Base-by-base conservation (phyloP, 2,888 invertebrate genomes). In the Caprella mutica region DNA sequence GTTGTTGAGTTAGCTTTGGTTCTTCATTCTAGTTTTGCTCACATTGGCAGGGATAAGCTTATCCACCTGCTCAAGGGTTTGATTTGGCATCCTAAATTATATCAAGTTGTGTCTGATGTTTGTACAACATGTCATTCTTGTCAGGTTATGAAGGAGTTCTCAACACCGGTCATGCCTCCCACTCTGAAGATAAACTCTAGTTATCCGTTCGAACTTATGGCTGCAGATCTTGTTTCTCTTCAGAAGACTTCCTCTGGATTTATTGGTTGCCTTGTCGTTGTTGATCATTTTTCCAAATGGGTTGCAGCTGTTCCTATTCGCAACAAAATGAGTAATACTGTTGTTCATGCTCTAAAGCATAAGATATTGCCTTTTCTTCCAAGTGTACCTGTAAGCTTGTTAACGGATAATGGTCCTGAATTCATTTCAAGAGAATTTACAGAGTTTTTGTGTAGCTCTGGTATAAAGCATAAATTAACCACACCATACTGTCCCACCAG, bases 401-500 rank as follows among this genome's bases (percentile, higher is more conserved):
- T 43, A 14, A 43, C 43, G 2, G 43, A 43, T 43, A 43, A 4
- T 33, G 33, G 33, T 43, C 43, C 19, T 3, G 43, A 6, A 14
- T 17, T 43, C 24, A 43, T 24, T 6, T 17, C 43, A 24, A 17
- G 23, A 2, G 23, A 43, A 43, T 43, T 43, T 6, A 24, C 46
- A 46, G n/a, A n/a, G 8, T 46, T 46, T 27, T 12, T 46, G 8
- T 1, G n/a, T 5, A 9, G 29, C 1, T n/a, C 14, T 8, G 29
- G 29, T 27, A 19, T 46, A 17, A 8, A 27, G 17, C 46, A 46
- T 17, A 46, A 26, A 24, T 29, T 27, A 14, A 46, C 46, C 24
- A 46, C 46, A 17, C 46, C 46, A n/a, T 46, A 46, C 4, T 46
- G 46, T 2, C 46, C 46, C 17, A 1, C 46, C 8, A 46, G 46